Percentiles rank a stretch among this genome's conserved stretches.
These are phyloP conservation scores for Myoxocephalus aenaeus DNA, from an alignment of 2,797 vertebrate species.

Conservation along the genomic window DNA sequence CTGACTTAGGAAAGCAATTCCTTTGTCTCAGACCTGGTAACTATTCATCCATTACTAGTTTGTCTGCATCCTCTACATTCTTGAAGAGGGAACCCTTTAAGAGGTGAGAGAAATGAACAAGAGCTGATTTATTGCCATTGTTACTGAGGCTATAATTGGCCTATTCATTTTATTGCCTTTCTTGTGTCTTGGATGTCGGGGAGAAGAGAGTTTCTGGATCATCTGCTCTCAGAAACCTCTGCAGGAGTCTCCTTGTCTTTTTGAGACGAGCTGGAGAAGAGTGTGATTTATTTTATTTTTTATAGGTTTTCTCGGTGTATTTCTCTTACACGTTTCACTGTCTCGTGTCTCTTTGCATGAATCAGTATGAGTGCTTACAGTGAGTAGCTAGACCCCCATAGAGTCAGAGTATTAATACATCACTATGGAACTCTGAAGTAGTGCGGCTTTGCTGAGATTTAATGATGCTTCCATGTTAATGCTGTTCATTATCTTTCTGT, in stretches of 20 bases:
- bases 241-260: constrained; percentile 12
- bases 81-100: constrained; percentile 54
- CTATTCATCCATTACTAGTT: constrained; percentile 26
- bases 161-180: constrained; percentile 50
- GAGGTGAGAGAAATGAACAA: constrained; percentile 48
- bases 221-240: constrained; percentile 15
- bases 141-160: constrained; percentile 55
- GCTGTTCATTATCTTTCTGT: constrained; percentile 7
- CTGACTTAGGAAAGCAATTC: constrained; percentile 4
- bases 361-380: constrained; percentile 9
- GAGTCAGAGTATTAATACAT: constrained; percentile 29
- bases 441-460: constrained; percentile 6
- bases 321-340: constrained; percentile 6
- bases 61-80: constrained; percentile 34
- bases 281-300: constrained; percentile 6
- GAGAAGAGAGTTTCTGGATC: constrained; percentile 22
- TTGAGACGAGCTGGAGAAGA: constrained; percentile 16
- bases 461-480: constrained; percentile 22
- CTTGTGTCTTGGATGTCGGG: constrained; percentile 29
- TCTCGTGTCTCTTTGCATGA: constrained; percentile 20
- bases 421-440: constrained; percentile 6
- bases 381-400: constrained; percentile 17
- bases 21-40: constrained; percentile 5
- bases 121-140: constrained; percentile 61
- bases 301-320: constrained; percentile 2